phyloP scores from a whole-genome alignment of 2,113 vertebrate species.

The Chaetorhynchus papuensis region DNA sequence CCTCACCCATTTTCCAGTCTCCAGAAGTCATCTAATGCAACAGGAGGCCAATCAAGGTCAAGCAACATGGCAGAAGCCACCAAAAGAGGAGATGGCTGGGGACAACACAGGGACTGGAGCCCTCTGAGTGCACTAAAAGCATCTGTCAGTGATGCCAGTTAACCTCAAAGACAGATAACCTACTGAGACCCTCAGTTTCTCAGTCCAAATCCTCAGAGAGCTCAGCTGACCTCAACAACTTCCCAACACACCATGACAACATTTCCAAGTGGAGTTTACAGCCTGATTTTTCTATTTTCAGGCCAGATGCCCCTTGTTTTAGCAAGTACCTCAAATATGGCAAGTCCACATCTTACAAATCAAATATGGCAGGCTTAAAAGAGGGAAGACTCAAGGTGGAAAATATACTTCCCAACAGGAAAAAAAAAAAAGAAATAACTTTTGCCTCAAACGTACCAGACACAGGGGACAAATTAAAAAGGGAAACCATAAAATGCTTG shows the following conservation, averaged over 20 bases:
- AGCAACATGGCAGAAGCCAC: neutral
- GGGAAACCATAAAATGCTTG: neutral
- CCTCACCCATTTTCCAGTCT: neutral
- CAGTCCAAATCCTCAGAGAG: neutral
- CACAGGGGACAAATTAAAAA: slow-evolving; percentile 18
- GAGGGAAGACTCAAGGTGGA: neutral
- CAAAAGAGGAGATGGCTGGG: neutral
- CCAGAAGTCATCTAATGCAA: neutral
- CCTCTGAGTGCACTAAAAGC: neutral
- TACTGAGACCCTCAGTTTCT: neutral
- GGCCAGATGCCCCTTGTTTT: neutral
- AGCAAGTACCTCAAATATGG: neutral
- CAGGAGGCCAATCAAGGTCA: neutral
- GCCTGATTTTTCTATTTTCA: neutral
- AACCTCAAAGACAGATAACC: neutral
- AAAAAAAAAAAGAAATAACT: neutral
- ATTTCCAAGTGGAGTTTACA: neutral
- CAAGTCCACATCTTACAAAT: neutral
- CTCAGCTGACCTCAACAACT: neutral
- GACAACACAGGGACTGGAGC: neutral
- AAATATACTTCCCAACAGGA: neutral
- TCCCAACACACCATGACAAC: neutral
- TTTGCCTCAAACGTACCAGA: neutral
- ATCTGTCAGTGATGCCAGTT: neutral
- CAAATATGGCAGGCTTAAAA: neutral